A percentile compares a stretch with the other conserved stretches of the same genome.
Conservation (phyloP, 2,113 vertebrate species). For the Archocentrus centrarchus region DNA sequence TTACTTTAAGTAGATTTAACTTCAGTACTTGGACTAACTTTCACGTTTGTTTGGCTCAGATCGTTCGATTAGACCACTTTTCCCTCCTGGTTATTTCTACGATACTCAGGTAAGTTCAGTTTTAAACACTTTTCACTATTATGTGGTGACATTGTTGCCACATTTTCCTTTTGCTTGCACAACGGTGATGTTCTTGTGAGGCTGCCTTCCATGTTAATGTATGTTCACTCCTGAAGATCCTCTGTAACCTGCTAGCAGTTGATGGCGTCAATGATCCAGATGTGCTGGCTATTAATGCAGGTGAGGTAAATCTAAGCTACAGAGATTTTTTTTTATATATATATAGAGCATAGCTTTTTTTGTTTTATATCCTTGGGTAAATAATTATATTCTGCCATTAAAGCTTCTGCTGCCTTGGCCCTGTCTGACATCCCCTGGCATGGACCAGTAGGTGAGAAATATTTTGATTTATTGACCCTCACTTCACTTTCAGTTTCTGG, state of each 20-base stretch:
- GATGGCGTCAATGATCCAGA: conserved; percentile 96
- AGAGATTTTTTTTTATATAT: neutral
- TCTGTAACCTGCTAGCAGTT: conserved; percentile 97
- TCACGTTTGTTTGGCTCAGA: conserved; percentile 80
- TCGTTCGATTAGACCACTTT: conserved; percentile 93
- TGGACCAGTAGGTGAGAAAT: conserved; percentile 90
- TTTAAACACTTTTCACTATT: neutral
- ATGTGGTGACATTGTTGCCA: neutral
- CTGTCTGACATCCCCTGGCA: conserved; percentile 98
- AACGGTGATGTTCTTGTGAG: neutral
- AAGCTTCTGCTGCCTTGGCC: conserved; percentile 94
- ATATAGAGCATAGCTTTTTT: neutral
- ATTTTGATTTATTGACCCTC: neutral
- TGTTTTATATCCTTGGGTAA: neutral
- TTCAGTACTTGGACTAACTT: neutral
- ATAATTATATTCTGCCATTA: conserved; percentile 27
- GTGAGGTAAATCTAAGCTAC: conserved; percentile 73
- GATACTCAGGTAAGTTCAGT: conserved; percentile 92
- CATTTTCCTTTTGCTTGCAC: neutral
- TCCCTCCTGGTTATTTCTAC: conserved; percentile 95
- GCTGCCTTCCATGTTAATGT: neutral
- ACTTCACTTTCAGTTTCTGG: neutral
- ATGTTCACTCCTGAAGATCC: conserved; percentile 78
- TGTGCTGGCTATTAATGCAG: conserved; percentile 95
- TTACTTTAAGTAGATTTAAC: neutral